Percentiles rank a stretch among this genome's conserved stretches.
Conservation (phyloP, 2,888 invertebrate genomes). For the Orthosia incerta region DNA sequence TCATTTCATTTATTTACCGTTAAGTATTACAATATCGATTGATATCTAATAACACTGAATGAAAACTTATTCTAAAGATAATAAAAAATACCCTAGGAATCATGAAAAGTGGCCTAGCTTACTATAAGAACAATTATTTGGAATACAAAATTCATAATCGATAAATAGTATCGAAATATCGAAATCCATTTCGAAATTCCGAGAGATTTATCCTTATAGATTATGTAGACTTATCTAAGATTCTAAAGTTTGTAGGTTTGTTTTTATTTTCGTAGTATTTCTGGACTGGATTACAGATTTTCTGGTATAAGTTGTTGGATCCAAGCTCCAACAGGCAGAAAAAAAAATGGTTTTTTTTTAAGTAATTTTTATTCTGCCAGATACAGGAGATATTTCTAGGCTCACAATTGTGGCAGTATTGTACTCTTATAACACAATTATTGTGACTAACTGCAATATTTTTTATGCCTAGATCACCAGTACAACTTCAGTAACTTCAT, state of each 20-base stretch:
- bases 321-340: too few species aligned
- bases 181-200: constrained; percentile 84
- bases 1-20: constrained; percentile 79
- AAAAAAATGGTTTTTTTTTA: too few species aligned
- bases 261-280: constrained; percentile 43
- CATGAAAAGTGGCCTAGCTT: constrained; percentile 78
- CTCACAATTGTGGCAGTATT: too few species aligned
- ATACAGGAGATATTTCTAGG: too few species aligned
- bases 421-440: too few species aligned
- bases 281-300: background rate
- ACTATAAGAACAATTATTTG: constrained; percentile 76
- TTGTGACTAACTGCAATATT: too few species aligned
- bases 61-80: constrained; percentile 80
- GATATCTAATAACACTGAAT: constrained; percentile 74
- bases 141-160: constrained; percentile 75
- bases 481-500: too few species aligned
- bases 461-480: too few species aligned
- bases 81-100: constrained; percentile 73
- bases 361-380: too few species aligned
- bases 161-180: constrained; percentile 86
- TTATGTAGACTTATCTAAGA: constrained; percentile 62
- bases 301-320: too few species aligned
- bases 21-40: constrained; percentile 81
- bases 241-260: constrained; percentile 34
- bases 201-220: constrained; percentile 82